These are phyloP conservation scores for Venturia canescens DNA, from an alignment of 1,140 invertebrate species.

Conservation along the genomic window DNA sequence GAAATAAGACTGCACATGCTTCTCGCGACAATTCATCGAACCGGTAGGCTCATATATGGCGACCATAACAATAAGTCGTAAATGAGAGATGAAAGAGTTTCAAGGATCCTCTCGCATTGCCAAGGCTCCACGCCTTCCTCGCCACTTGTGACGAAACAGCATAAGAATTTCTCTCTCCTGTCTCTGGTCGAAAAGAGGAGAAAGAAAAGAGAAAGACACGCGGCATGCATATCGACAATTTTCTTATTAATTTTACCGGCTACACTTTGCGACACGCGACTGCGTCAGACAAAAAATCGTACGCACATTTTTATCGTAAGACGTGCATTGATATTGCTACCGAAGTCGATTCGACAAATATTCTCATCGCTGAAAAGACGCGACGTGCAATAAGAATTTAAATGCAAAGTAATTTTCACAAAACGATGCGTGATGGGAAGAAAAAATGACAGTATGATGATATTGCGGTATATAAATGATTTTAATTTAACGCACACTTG, in stretches of 20 bases:
- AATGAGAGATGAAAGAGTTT: background rate
- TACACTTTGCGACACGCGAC: constrained; percentile 13
- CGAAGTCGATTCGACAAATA: too few species aligned
- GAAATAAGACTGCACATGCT: background rate
- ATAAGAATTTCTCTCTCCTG: constrained; percentile 28
- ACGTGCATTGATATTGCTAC: too few species aligned
- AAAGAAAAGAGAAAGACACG: background rate
- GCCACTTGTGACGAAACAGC: background rate
- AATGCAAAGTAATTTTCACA: constrained; percentile 18
- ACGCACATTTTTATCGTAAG: background rate
- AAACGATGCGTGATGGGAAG: background rate
- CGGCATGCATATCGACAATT: constrained; percentile 10
- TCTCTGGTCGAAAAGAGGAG: background rate
- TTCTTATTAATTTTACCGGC: background rate
- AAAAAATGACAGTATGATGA: background rate
- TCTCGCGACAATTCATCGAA: background rate
- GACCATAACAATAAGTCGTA: constrained; percentile 1
- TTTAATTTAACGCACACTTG: background rate
- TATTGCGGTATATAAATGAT: background rate
- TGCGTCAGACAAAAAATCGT: constrained; percentile 2
- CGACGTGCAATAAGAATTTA: background rate
- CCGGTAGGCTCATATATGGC: background rate
- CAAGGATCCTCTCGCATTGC: constrained; percentile 36
- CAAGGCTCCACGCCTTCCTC: constrained; percentile 36
- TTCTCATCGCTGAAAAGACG: background rate